These are phyloP conservation scores for Therioaphis trifolii DNA, from an alignment of 2,888 invertebrate species.

Conservation along the genomic window DNA sequence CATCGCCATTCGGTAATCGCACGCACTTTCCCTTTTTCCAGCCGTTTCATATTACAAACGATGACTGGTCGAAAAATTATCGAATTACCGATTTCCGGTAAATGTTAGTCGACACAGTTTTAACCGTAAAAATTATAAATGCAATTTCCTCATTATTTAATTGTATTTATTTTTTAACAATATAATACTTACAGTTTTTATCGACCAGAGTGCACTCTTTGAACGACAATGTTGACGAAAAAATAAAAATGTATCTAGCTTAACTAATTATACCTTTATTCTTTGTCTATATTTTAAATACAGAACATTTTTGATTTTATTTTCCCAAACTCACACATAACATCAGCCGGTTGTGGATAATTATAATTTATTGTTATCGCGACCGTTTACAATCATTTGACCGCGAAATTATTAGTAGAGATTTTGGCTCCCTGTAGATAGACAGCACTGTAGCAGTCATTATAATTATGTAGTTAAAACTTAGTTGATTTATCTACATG, in stretches of 20 bases:
- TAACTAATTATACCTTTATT: not conserved
- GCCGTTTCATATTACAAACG: constrained; percentile 34
- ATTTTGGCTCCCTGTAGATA: not conserved
- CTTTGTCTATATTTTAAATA: not conserved
- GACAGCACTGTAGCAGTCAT: not conserved
- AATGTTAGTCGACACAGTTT: constrained; percentile 6
- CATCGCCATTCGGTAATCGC: constrained; percentile 29
- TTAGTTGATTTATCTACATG: not conserved
- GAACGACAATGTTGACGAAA: not conserved
- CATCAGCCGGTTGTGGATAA: not conserved
- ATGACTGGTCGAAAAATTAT: constrained; percentile 47
- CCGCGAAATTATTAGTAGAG: not conserved
- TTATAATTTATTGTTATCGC: not conserved
- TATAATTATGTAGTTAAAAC: not conserved
- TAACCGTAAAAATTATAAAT: not conserved
- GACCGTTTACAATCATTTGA: not conserved
- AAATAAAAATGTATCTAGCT: not conserved
- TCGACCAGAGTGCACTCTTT: not conserved
- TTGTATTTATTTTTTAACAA: not conserved
- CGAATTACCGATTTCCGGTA: constrained; percentile 53
- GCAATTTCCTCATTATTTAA: not conserved
- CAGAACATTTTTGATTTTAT: not conserved
- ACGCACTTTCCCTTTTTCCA: constrained; percentile 45
- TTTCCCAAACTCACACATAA: not conserved
- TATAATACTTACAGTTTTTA: not conserved